A percentile compares a stretch with the other conserved stretches of the same genome.
Evolutionary conservation across 2,797 vertebrate genomes (phyloP).

Genomic region (Hyperoplus lanceolatus): DNA sequence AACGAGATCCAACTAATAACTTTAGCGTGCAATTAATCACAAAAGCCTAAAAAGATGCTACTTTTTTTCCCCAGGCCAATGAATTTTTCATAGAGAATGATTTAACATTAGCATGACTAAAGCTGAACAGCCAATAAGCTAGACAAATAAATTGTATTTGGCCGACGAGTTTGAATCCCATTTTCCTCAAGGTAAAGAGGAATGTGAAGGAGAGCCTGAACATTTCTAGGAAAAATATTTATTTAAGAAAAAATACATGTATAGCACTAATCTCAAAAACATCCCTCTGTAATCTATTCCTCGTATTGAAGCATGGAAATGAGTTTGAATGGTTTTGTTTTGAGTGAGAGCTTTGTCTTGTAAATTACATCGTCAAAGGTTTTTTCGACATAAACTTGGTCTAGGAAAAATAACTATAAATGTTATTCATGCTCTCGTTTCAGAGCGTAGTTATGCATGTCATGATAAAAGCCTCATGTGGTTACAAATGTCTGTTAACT

Average conservation of each 20-base stretch:
- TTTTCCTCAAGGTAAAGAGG: slow-evolving; percentile 41
- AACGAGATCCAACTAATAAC: slow-evolving; percentile 28
- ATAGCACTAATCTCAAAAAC: slow-evolving; percentile 39
- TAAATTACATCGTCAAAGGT: slow-evolving; percentile 39
- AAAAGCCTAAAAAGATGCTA: slow-evolving; percentile 22
- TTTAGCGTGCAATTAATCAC: slow-evolving; percentile 18
- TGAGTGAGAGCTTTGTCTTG: slow-evolving; percentile 13
- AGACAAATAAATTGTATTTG: slow-evolving; percentile 66
- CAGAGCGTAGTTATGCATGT: slow-evolving; percentile 10
- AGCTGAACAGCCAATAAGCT: slow-evolving; percentile 24
- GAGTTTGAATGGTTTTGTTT: slow-evolving; percentile 21
- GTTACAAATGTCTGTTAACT: slow-evolving; percentile 16
- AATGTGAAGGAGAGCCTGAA: slow-evolving; percentile 47
- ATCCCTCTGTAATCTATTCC: slow-evolving; percentile 17
- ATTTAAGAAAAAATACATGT: slow-evolving; percentile 71
- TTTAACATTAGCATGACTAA: slow-evolving; percentile 21
- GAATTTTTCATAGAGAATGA: neutral
- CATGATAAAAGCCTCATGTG: slow-evolving; percentile 7
- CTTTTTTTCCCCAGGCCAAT: slow-evolving; percentile 8
- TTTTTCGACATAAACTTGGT: slow-evolving; percentile 37
- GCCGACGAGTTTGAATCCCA: slow-evolving; percentile 63
- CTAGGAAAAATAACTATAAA: slow-evolving; percentile 56
- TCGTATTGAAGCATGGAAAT: slow-evolving; percentile 14
- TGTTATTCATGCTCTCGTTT: neutral
- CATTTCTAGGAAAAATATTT: slow-evolving; percentile 70